Evolutionary conservation across 2,888 invertebrate genomes (phyloP), one percentile per base, ranked within the genome.

Genomic region (Parasteatoda lunata): DNA sequence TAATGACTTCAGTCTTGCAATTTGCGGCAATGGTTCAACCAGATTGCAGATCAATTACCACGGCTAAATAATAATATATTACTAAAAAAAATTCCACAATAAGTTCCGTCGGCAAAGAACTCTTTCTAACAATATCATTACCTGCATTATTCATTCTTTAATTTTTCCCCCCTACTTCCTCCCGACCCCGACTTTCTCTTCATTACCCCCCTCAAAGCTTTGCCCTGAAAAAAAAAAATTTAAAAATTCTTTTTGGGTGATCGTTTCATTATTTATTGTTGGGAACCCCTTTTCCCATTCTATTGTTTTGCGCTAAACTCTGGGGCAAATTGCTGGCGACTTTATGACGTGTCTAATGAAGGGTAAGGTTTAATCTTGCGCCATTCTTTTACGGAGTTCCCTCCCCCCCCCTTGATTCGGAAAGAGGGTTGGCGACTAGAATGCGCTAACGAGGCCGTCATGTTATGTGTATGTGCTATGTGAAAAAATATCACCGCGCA

Each of bases 1-100:
- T 85, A 85, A 85, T 85, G 85, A 80, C 85, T 80, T 64, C 80
- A 69, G 76, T 76, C 80, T 80, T 52, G 80, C 85, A 85, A 85
- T 85, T 85, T 85, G 85, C 80, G 85, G 80, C 85, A 52, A 76
- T 66, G 72, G 77, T 52, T 13, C 70, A 84, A 68, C 80, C 85
- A 80, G 80, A 85, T 85, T 80, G 80, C 85, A 80, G 85, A 85
- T 85, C 85, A 85, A 85, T 85, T 85, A 85, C 85, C 54, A 48
- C 59, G 85, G 65, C 72, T 78, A 72, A 80, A 80, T 71, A 80
- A 85, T 80, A 85, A 80, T 80, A 80, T 68, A 81, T 64, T 54
- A 48, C 54, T 73, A 59, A 49, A 64, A 71, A 77, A 84, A 76
- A 59, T 72, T 68, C 71, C 65, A 84, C 84, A 77, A 81, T 81